Base-by-base conservation (phyloP, 2,113 vertebrate species). In the Prochilodus magdalenae region DNA sequence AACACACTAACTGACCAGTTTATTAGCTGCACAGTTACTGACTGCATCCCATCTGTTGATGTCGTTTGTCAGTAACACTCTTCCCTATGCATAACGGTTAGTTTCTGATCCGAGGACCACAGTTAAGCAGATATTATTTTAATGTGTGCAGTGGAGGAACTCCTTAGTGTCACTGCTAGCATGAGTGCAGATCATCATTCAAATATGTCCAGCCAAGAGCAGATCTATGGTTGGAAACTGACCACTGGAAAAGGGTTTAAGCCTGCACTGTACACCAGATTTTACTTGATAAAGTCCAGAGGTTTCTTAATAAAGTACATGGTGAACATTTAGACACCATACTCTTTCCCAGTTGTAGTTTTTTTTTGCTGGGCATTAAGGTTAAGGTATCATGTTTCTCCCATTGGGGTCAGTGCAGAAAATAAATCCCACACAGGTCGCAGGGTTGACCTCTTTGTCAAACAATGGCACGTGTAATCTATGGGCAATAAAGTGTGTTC, bases 381-480 rank as follows among this genome's bases (percentile, higher is more conserved):
- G 14, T 6, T 69, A 60, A 57, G 30, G 27, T 59, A 71, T 85
- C 49, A 79, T 16, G 40, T 67, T 71, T 24, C 63, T 36, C 24
- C 72, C 53, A 57, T 33, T 40, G 40, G 22, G 80, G 44, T 82
- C 20, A 75, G 30, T 5, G 16, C 15, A 30, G 74, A 8, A 63
- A 83, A 81, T 73, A 77, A 76, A 73, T 77, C 33, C 7, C n/a
- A 3, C n/a, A 63, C 59, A 81, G 73, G 26, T 70, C 57, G 71
- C 57, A 70, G 77, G 67, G 22, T 13, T 85, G 83, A 86, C 83
- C 84, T 60, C 12, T 83, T 62, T 73, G 77, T 82, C 79, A 79
- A 89, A 87, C 84, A 90, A 85, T 79, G 92, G 86, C 91, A 90
- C 87, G 89, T 89, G 89, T 83, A 82, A 82, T 77, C 74, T 84